Percentiles rank a stretch among this genome's conserved stretches.
phyloP scores from a whole-genome alignment of 2,888 invertebrate genomes.

The Nephrotoma flavescens region DNA sequence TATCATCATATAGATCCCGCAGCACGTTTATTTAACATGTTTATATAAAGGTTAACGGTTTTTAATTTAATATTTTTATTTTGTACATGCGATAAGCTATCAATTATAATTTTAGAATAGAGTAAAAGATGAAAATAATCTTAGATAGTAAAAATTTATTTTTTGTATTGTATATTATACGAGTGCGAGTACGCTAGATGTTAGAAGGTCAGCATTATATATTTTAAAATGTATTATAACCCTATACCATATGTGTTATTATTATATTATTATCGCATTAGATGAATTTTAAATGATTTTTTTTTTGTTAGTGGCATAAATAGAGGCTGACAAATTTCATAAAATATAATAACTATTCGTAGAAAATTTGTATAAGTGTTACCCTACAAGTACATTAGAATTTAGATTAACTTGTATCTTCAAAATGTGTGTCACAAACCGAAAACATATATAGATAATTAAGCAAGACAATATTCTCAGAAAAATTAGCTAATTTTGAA shows the following conservation, averaged over 20 bases:
- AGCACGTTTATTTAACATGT: background rate
- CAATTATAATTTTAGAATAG: background rate
- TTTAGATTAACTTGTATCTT: background rate
- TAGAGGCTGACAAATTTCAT: background rate
- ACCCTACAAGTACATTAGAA: background rate
- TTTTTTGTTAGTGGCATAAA: background rate
- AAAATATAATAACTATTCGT: background rate
- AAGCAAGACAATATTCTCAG: background rate
- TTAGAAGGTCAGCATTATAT: background rate
- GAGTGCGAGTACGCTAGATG: background rate
- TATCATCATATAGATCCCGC: no score
- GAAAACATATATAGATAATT: background rate
- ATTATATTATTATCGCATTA: background rate
- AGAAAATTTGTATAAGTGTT: background rate
- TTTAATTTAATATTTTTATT: background rate
- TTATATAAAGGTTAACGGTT: background rate
- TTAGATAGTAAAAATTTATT: background rate
- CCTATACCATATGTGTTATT: background rate
- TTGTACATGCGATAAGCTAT: background rate
- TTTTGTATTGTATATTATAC: background rate
- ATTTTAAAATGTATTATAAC: background rate
- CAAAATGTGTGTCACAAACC: background rate
- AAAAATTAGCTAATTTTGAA: background rate
- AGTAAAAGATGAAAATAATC: background rate
- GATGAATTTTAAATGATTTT: background rate